Evolutionary conservation across 2,888 invertebrate species (phyloP), one percentile per base, ranked within the genome.

Genomic region (Rotaria sp.): DNA sequence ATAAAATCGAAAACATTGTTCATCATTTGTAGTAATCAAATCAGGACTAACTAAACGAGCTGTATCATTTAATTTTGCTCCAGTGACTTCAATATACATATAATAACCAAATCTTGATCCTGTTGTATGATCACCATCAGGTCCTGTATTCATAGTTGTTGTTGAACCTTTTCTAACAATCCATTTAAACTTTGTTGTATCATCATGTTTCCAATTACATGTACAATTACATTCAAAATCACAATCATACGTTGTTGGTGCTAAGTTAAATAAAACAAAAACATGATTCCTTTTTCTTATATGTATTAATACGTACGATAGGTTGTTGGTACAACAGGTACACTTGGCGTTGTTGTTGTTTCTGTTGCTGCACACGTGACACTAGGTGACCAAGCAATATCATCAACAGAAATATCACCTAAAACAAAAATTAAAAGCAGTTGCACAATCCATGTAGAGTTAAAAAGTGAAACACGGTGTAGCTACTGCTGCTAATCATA

Each of bases 81-180:
- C 86, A 1, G 88, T 88, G 4, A 88, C 87, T 85, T 89, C 85
- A 30, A 86, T 45, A 74, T 86, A 87, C 0, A 80, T 80, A 10
- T 26, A 80, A 45, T 45, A 15, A 24, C 87, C 85, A 26, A 48
- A 30, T 55, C 45, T 84, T 21, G 89, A 89, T 15, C 88, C 88
- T 1, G 88, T 87, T 0, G 90, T 90, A 87, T 90, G 90, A 84
- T 90, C 90, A 50, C 59, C 85, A 5, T 85, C 75, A 26, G 90
- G 90, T 84, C 87, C 87, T 5, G 87, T 87, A 21, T 41, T 30
- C 11, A 48, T 30, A 80, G 67, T 84, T 24, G 57, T 45, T 11
- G 89, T 90, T 26, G 84, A 38, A 26, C 86, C 86, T 45, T 15
- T 74, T 52, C n/a, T 55, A 52, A 85, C 41, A 24, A 75, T 74